Conservation (phyloP, 1,140 invertebrate genomes). For the Leptinotarsa defecta region DNA sequence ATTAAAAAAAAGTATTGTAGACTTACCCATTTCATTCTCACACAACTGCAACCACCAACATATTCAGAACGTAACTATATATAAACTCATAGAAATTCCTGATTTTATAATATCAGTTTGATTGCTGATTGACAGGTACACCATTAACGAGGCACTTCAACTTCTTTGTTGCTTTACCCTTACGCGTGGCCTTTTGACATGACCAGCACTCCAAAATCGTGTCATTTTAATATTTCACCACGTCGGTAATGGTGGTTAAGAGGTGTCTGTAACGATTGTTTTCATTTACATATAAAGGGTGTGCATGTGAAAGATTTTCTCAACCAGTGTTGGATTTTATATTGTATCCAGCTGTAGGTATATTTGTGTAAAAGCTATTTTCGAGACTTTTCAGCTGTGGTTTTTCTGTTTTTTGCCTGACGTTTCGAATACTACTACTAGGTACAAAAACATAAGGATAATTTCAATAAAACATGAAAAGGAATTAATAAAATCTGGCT, state of each 20-base stretch:
- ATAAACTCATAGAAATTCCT: neutral
- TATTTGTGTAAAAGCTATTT: too few species aligned
- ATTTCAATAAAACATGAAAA: too few species aligned
- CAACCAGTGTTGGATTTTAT: too few species aligned
- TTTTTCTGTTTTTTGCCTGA: too few species aligned
- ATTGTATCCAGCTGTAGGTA: too few species aligned
- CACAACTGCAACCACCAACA: neutral
- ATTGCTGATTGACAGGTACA: constrained; percentile 44
- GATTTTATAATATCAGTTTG: constrained; percentile 40
- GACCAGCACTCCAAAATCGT: constrained; percentile 29
- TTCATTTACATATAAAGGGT: neutral
- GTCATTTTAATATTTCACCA: constrained; percentile 43
- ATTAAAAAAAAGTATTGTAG: too few species aligned
- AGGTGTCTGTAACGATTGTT: constrained; percentile 5
- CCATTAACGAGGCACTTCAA: constrained; percentile 33
- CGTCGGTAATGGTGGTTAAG: constrained; percentile 12
- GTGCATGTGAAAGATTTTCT: neutral
- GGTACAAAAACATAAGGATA: too few species aligned
- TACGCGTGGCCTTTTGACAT: constrained; percentile 41
- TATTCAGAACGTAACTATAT: constrained; percentile 2
- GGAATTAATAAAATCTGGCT: too few species aligned
- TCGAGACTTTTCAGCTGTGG: too few species aligned
- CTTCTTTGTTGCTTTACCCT: constrained; percentile 17
- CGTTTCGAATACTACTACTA: too few species aligned
- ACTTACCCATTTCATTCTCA: neutral